Conservation (phyloP, 2,888 invertebrate species). For the Tyria jacobaeae region DNA sequence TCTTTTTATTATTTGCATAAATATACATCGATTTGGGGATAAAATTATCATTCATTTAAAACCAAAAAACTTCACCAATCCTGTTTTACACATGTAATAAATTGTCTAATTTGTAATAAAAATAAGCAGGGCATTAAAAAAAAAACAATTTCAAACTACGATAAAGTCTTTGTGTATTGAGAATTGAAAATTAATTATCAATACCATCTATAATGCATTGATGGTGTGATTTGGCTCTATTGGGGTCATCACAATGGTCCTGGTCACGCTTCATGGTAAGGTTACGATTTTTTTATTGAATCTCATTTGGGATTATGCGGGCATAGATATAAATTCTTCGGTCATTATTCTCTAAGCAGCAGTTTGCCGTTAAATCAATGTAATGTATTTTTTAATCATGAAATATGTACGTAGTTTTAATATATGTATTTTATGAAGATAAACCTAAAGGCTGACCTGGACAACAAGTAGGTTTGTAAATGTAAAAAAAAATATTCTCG, state of each 20-base stretch:
- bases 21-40: no score
- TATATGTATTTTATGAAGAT: not conserved
- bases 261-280: slow-evolving; percentile 59
- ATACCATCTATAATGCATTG: slow-evolving; percentile 44
- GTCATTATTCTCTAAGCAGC: slow-evolving; percentile 36
- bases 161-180: slow-evolving; percentile 26
- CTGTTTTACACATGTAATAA: not conserved
- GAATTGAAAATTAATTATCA: slow-evolving; percentile 50
- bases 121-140: not conserved
- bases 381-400: not conserved
- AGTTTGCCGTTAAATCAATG: slow-evolving; percentile 12
- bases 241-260: slow-evolving; percentile 66
- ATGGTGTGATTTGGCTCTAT: slow-evolving; percentile 69
- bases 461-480: not conserved
- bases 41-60: no score
- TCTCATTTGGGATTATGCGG: slow-evolving; percentile 75
- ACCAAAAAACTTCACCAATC: no score
- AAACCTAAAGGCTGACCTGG: not conserved
- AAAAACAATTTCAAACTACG: slow-evolving; percentile 11
- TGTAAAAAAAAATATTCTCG: not conserved
- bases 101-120: not conserved
- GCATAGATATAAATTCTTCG: slow-evolving; percentile 47
- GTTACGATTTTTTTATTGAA: slow-evolving; percentile 79
- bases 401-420: not conserved
- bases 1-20: no score